Conservation (phyloP, 1,140 invertebrate genomes). For the Mycetomoellerius zeteki region DNA sequence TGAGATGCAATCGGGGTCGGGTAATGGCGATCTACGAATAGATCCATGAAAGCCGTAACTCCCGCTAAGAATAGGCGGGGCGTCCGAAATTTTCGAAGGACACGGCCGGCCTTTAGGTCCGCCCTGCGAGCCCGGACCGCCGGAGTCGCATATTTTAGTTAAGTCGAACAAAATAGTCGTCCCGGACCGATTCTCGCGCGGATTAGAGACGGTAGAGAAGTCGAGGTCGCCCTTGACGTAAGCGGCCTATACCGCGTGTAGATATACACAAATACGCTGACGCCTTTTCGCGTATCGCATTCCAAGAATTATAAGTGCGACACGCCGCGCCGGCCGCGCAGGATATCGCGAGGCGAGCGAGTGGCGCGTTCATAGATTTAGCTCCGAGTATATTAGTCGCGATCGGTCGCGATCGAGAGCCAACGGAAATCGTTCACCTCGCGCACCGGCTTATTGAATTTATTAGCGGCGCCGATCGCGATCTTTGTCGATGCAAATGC, state of each 20-base stretch:
- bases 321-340: neutral
- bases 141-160: neutral
- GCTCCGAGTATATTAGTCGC: neutral
- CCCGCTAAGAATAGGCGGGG: slow-evolving; percentile 18
- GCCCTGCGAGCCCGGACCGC: neutral
- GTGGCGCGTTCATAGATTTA: neutral
- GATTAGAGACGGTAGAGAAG: slow-evolving; percentile 76
- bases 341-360: neutral
- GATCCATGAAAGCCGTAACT: slow-evolving; percentile 9
- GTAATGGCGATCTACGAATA: neutral
- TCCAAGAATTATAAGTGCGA: slow-evolving; percentile 45
- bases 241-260: slow-evolving; percentile 69
- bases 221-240: slow-evolving; percentile 80
- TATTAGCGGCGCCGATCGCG: neutral
- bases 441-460: neutral
- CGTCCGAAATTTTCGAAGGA: slow-evolving; percentile 15
- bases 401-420: slow-evolving; percentile 5
- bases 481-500: slow-evolving; percentile 40
- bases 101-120: neutral
- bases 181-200: slow-evolving; percentile 67
- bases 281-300: slow-evolving; percentile 54
- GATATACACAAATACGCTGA: slow-evolving; percentile 63
- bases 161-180: slow-evolving; percentile 59
- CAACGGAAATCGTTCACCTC: neutral
- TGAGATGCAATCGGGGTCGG: neutral